phyloP scores from a whole-genome alignment of 2,797 vertebrate species.

The Sciurus carolinensis region DNA sequence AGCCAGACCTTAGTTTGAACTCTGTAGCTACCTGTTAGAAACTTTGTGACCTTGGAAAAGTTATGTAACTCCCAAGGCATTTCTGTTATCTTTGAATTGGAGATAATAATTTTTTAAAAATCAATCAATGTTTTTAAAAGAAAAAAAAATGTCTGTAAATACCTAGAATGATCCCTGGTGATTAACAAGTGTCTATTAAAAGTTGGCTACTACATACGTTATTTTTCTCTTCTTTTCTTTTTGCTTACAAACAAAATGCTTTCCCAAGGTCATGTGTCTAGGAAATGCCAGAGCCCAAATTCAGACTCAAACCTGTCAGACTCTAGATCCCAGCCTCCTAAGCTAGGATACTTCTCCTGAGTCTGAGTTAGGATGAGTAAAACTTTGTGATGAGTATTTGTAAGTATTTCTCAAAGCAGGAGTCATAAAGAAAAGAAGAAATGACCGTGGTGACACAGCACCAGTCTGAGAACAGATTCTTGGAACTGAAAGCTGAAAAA shows the following conservation, averaged over 20 bases:
- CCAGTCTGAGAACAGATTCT: neutral
- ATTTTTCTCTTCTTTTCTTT: neutral
- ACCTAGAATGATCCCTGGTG: neutral
- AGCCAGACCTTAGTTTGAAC: neutral
- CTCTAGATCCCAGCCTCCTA: neutral
- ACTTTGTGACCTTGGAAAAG: neutral
- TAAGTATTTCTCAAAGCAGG: neutral
- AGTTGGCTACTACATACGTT: neutral
- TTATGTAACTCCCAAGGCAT: neutral
- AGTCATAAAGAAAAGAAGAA: neutral
- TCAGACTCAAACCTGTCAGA: neutral
- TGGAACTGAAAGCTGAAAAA: constrained; percentile 43
- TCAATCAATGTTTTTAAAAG: neutral
- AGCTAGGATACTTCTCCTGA: neutral
- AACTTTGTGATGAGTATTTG: neutral
- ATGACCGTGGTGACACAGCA: neutral
- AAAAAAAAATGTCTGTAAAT: neutral
- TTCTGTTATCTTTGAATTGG: neutral
- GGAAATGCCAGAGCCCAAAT: neutral
- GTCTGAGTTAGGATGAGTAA: neutral
- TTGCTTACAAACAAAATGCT: neutral
- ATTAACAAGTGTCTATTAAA: neutral
- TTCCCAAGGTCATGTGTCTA: neutral
- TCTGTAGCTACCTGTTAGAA: neutral
- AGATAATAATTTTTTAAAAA: neutral